Base-by-base conservation (phyloP, 2,113 vertebrate species). In the Myotis davidii region DNA sequence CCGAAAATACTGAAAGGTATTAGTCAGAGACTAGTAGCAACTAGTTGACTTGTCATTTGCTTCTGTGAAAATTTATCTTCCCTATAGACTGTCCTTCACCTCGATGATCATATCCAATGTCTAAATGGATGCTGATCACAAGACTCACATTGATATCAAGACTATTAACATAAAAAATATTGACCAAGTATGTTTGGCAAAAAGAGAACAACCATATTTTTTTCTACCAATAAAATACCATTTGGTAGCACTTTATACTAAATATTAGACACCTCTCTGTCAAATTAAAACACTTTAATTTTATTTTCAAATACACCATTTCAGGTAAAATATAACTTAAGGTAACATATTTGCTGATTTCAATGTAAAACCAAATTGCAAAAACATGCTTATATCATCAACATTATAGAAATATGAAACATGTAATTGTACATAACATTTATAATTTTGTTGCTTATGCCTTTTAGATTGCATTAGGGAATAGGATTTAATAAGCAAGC, bases 391-490 rank as follows among this genome's bases (percentile, higher is more conserved):
- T 83, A n/a, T 84, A 72, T 72, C 34, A 83, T 32, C 39, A 78
- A 78, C 6, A n/a, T 81, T 42, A 72, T 10, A 85, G 69, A 94
- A 82, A 76, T 52, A 90, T 61, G 52, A 91, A 94, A 87, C 9
- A 39, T 72, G 20, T 5, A 85, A 85, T 78, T 78, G 8, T 79
- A 56, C 11, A 85, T 32, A 90, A 48, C 11, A 64, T 23, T 86
- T 96, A 25, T 73, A 50, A 82, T 69, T 94, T 45, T 92, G 25
- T 73, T 70, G 16, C 6, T 90, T 78, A 34, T 79, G 34, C 5
- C 32, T 79, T 83, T 83, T 76, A 89, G 25, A 54, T 74, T 85
- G 6, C 67, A 89, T 76, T 52, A 84, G 34, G 16, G 32, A 54
- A 64, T 9, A 73, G 1, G 11, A 27, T 73, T 95, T 94, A 96